Conservation (phyloP, 2,888 invertebrate genomes). For the Odontocerum albicorne region DNA sequence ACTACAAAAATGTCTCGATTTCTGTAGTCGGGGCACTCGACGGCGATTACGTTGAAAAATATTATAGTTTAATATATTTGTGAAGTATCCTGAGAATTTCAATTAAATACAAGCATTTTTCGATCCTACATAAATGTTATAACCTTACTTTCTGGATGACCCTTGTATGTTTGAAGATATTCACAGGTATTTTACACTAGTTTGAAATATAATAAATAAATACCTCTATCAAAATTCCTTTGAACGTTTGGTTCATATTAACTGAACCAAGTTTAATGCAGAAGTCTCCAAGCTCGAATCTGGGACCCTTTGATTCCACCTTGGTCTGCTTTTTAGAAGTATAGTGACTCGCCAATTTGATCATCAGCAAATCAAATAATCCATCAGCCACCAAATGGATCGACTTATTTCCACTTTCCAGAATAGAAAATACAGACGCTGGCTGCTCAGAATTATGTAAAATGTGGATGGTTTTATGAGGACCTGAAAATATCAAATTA, state of each 20-base stretch:
- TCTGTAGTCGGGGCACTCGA: no score
- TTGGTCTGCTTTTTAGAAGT: conserved; percentile 87
- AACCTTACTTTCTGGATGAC: no score
- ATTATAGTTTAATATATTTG: no score
- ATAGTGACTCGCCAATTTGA: conserved; percentile 86
- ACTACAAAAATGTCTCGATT: no score
- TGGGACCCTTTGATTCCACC: conserved; percentile 85
- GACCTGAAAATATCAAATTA: conserved; percentile 60
- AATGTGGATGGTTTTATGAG: conserved; percentile 85
- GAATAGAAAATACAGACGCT: conserved; percentile 88
- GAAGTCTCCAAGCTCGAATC: conserved; percentile 89
- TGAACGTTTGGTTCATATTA: conserved; percentile 89
- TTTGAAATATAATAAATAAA: conserved; percentile 20
- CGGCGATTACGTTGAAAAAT: no score
- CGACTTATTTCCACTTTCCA: conserved; percentile 84
- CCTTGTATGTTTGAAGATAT: no score
- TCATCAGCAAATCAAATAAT: conserved; percentile 86
- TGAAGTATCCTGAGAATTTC: no score
- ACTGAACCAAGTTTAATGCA: conserved; percentile 92
- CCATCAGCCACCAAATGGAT: conserved; percentile 89
- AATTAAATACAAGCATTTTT: no score
- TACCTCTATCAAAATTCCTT: conserved; percentile 90
- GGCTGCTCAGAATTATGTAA: conserved; percentile 95
- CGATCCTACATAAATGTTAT: no score
- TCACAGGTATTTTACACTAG: no score